Evolutionary conservation across 2,888 invertebrate species (phyloP).

Genomic region (Oscheius myriophilus): DNA sequence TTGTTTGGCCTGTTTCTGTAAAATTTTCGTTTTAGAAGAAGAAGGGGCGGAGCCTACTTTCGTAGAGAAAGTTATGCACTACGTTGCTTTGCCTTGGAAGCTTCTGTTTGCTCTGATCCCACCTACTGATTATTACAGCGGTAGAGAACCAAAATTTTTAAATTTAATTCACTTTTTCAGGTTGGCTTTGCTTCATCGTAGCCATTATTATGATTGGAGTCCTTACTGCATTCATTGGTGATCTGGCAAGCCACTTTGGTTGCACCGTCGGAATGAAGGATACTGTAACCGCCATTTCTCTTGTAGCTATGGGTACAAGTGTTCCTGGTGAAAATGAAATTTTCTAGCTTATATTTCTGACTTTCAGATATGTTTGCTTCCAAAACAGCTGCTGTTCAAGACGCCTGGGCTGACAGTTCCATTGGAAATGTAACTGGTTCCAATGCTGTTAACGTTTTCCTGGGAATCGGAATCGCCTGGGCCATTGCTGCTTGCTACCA

Average conservation of each 20-base stretch:
- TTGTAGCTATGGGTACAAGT: conserved; percentile 97
- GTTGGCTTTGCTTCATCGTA: conserved; percentile 91
- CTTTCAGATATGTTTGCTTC: conserved; percentile 93
- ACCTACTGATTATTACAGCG: conserved; percentile 83
- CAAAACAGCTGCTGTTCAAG: conserved; percentile 96
- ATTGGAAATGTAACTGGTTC: conserved; percentile 89
- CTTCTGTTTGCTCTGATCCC: conserved; percentile 95
- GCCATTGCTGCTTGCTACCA: conserved; percentile 67
- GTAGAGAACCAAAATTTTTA: conserved; percentile 27
- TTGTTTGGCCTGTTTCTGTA: neutral
- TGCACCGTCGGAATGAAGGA: conserved; percentile 84
- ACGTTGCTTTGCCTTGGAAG: conserved; percentile 96
- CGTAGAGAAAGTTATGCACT: conserved; percentile 92
- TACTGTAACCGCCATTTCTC: conserved; percentile 94
- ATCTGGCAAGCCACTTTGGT: conserved; percentile 95
- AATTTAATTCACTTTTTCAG: conserved; percentile 74
- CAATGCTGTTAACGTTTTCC: conserved; percentile 87
- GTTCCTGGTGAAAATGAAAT: conserved; percentile 84
- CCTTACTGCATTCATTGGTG: conserved; percentile 94
- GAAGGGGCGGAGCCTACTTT: conserved; percentile 44
- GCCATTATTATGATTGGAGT: conserved; percentile 92
- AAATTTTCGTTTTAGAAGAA: conserved; percentile 31
- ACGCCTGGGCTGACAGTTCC: conserved; percentile 95
- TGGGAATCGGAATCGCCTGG: conserved; percentile 82
- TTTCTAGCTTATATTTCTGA: neutral